Evolutionary conservation across 2,797 vertebrate species (phyloP).

Genomic region (Chaunax sp.): DNA sequence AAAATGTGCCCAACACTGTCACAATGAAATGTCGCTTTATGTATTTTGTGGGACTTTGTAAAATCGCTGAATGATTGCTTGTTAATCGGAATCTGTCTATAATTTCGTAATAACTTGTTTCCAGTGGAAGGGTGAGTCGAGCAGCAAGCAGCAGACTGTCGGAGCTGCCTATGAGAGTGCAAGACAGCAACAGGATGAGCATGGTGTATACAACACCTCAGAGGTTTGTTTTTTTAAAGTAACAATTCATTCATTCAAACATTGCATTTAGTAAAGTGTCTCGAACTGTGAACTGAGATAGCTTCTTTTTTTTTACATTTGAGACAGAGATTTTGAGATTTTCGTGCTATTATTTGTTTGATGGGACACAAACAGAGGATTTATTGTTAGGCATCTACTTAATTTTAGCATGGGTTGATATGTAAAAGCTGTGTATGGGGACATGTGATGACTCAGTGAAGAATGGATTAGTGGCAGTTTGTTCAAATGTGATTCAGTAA

Average conservation of each 20-base stretch:
- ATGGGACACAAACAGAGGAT: not conserved
- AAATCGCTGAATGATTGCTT: not conserved
- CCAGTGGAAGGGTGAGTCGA: constrained; percentile 78
- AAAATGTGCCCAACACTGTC: not conserved
- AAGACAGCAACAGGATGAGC: constrained; percentile 89
- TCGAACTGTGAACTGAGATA: accelerated
- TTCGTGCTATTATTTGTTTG: not conserved
- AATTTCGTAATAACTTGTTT: not conserved
- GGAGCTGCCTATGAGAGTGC: constrained; percentile 87
- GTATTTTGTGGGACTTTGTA: not conserved
- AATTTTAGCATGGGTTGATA: not conserved
- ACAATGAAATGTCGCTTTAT: accelerated
- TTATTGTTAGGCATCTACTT: too few relatives aligned
- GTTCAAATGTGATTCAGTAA: not conserved
- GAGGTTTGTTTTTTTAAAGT: constrained; percentile 73
- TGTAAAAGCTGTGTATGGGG: too few relatives aligned
- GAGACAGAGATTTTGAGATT: too few relatives aligned
- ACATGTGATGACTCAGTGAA: too few relatives aligned
- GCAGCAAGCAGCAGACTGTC: constrained; percentile 81
- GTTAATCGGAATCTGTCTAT: not conserved
- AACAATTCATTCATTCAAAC: not conserved
- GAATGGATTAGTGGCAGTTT: not conserved
- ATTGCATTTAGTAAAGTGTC: not conserved
- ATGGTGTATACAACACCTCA: constrained; percentile 90
- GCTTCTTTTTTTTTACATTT: not conserved